phyloP scores from a whole-genome alignment of 2,888 invertebrate genomes.

The Dysmachus trigonus region DNA sequence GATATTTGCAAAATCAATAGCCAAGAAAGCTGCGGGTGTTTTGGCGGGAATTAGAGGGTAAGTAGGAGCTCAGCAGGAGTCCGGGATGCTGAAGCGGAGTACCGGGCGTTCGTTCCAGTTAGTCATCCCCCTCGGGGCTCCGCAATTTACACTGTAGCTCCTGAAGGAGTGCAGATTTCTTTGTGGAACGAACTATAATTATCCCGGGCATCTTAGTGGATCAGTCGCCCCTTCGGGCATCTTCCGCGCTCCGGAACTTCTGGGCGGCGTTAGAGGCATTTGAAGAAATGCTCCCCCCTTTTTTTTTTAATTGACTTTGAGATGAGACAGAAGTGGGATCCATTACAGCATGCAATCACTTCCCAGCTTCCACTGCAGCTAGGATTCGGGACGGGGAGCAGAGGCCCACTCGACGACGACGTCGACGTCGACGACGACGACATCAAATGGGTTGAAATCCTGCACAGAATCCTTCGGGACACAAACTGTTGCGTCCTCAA shows the following conservation, averaged over 20 bases:
- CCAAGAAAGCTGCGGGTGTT: background rate
- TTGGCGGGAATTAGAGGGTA: background rate
- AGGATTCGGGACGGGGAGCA: background rate
- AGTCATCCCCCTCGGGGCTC: background rate
- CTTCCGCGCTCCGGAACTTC: background rate
- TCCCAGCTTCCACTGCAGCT: background rate
- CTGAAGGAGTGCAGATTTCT: background rate
- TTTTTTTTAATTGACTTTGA: slow-evolving; percentile 23
- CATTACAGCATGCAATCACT: slow-evolving; percentile 16
- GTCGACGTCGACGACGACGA: background rate
- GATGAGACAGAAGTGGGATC: slow-evolving; percentile 4
- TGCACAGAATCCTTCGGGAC: slow-evolving; percentile 1
- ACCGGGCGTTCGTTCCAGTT: background rate
- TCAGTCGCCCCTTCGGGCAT: background rate
- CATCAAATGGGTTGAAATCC: background rate
- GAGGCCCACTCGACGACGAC: background rate
- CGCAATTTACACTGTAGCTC: slow-evolving; percentile 1
- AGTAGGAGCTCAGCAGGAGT: background rate
- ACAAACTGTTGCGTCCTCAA: slow-evolving; percentile 42
- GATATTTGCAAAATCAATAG: slow-evolving; percentile 32
- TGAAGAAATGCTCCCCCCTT: background rate
- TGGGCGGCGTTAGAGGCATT: background rate
- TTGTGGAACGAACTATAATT: background rate
- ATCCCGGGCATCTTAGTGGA: background rate
- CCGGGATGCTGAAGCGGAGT: background rate